These are phyloP conservation scores for Boleophthalmus pectinirostris DNA, from an alignment of 2,113 vertebrate species.

Conservation along the genomic window DNA sequence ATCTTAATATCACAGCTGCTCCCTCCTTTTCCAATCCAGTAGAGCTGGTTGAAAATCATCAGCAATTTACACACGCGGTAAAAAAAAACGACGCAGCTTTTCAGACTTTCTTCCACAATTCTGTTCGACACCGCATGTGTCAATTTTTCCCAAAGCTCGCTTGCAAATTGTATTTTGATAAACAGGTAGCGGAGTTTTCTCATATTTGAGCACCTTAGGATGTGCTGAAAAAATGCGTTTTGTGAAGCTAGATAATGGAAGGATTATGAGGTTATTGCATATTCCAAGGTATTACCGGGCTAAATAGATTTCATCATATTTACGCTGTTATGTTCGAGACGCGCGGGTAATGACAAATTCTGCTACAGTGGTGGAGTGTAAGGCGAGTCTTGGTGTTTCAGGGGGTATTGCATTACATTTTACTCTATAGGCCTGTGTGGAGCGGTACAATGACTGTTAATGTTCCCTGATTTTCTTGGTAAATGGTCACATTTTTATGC, in stretches of 20 bases:
- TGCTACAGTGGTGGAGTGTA: neutral
- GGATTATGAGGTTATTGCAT: neutral
- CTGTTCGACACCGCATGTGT: neutral
- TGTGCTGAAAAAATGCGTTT: neutral
- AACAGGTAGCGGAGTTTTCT: conserved; percentile 8
- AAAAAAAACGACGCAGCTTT: conserved; percentile 1
- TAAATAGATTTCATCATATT: conserved; percentile 8
- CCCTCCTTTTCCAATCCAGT: conserved; percentile 3
- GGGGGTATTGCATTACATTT: no score
- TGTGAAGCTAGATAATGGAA: neutral
- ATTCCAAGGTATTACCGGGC: neutral
- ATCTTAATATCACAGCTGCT: conserved; percentile 14
- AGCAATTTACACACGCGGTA: conserved; percentile 11
- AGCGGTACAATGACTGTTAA: no score
- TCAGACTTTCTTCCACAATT: neutral
- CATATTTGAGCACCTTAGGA: conserved; percentile 1
- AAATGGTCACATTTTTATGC: no score
- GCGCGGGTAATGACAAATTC: conserved; percentile 1
- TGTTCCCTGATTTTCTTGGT: no score
- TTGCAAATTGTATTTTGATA: neutral
- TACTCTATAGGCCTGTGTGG: no score
- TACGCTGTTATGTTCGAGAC: neutral
- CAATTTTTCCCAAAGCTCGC: neutral
- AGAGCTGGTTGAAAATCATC: conserved; percentile 10
- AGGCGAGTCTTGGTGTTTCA: neutral